Base-by-base conservation (phyloP, 2,113 vertebrate genomes). In the Sinocyclocheilus maitianheensis region DNA sequence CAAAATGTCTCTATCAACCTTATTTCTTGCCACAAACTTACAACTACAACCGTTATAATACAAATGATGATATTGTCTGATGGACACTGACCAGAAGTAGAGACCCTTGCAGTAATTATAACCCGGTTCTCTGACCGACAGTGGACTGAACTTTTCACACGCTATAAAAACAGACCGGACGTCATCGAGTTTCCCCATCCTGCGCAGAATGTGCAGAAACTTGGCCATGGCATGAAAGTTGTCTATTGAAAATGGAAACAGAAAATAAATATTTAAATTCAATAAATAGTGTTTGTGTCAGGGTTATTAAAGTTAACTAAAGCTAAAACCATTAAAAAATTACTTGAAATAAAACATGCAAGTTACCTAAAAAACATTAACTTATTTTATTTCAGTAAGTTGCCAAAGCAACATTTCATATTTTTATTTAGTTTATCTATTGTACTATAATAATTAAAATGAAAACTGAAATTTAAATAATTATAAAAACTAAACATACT, bases 91-190 rank as follows among this genome's bases (percentile, higher is more conserved):
- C 93, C 94, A 96, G 87, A 81, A 90, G 30, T 84, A 93, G 11
- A 94, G 83, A 58, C 94, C 94, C 86, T 90, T 90, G 90, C 93
- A 94, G 89, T 88, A 94, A 67, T 93, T 94, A 89, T 86, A 95
- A 0, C 88, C 94, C 5, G 93, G 89, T 79, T 94, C 92, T 86
- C 91, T 85, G 37, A 85, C 37, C 2, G 82, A 81, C 2, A 87
- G 88, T 75, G 89, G 78, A 55, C 90, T 92, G 46, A 46, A 26
- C 34, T 84, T 90, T 77, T 89, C 90, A 63, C 91, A 88, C 18
- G 79, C n/a, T 40, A 89, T 76, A 84, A 96, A 93, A 72, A 90
- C 91, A 30, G 85, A 62, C 1, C 85, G 88, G 0, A 88, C 89
- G 9, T 94, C 93, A 7, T 93, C 89, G 14, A 95, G 90, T 26